Base-by-base conservation (phyloP, 2,113 vertebrate species). In the Odobenus rosmarus region DNA sequence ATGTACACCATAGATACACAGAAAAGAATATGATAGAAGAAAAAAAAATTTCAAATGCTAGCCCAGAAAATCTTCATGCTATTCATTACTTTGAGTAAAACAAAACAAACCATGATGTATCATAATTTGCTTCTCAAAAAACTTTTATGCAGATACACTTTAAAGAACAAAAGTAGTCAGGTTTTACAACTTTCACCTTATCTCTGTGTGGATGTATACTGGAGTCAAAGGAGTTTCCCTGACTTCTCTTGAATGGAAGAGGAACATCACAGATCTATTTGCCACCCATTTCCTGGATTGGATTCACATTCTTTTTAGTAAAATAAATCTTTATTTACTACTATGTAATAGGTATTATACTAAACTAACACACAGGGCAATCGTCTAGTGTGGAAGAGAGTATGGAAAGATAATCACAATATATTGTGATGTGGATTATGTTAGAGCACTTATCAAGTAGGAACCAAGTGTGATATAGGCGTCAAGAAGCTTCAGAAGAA, bases 81-180 rank as follows among this genome's bases (percentile, higher is more conserved):
- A 85, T 28, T 69, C 19, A 67, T 55, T 36, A 53, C 10, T 76
- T 64, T 53, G 79, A 95, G 26, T 55, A 90, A 76, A 96, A 92
- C 59, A 61, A 64, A 33, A 33, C 51, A 51, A 55, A 55, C 5
- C 62, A 62, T 7, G 33, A 76, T 76, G 36, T n/a, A 57, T n/a
- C 49, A 51, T 39, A 64, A 96, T 84, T 88, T 88, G 53, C 21
- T 67, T 72, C 21, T 67, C 36, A 72, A 90, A 80, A 81, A 39
- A 79, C 2, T n/a, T 46, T 81, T 49, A 61, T 74, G 39, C 15
- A 83, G 55, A 21, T 49, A 90, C 16, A 61, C 0, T 51, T 46
- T 53, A 89, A 96, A 96, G 51, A 88, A 49, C 80, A 53, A 90
- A 93, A 83, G 23, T 46, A 51, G 21, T 88, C 51, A 71, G n/a